Base-by-base conservation (phyloP, 2,797 vertebrate species). In the Lepidocolaptes lacrymiger region DNA sequence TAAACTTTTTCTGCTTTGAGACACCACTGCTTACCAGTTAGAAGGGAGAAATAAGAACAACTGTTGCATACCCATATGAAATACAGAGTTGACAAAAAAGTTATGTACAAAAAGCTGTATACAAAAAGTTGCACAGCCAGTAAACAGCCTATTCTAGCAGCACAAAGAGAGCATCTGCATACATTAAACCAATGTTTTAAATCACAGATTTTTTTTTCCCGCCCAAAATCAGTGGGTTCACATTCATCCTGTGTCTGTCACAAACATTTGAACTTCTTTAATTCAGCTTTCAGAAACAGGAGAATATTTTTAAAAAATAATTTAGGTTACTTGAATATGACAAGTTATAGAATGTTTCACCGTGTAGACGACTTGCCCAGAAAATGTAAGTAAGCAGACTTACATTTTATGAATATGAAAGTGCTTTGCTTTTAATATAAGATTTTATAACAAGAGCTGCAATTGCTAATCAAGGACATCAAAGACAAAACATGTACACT, bases 401-500 rank as follows among this genome's bases (percentile, higher is more conserved):
- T 36, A 36, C 36, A 36, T 36, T 36, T 36, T 36, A 36, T 36
- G 88, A 51, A 63, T 39, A 39, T 12, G 16, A 56, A 95, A 83
- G 32, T 55, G 54, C 22, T 91, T 92, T 85, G 39, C 75, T 85
- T 85, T 77, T 89, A 79, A 82, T 41, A 13, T 27, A 94, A 63
- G 37, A 54, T 88, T 88, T 78, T 34, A 61, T 61, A 89, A 77
- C 51, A 82, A 56, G 36, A 94, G 68, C 79, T 88, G 54, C 76
- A 91, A 75, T 85, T 94, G 91, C 34, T 77, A 83, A 92, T 75
- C 72, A 85, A 88, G 52, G 64, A 91, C 61, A 83, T 77, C 85
- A 89, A 90, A 95, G 88, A 78, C 71, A 94, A 86, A 93, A 88
- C 6, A 30, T 6, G 48, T 46, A 69, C 10, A 72, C 49, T 74